phyloP scores from a whole-genome alignment of 2,113 vertebrate genomes.

The Cephalophus harveyi region DNA sequence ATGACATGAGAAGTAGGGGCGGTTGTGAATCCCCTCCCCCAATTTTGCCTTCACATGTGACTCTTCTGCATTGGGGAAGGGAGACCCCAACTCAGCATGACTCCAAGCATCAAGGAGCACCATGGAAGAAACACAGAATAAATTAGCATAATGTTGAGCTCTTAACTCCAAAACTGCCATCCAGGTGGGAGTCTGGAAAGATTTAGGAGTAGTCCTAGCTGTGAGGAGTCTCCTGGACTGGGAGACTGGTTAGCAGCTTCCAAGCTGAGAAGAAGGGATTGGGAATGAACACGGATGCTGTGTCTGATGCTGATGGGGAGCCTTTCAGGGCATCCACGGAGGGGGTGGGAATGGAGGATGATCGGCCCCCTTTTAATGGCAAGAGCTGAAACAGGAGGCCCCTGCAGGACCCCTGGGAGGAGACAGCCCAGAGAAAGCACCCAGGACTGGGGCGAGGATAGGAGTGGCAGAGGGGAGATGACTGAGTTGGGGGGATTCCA shows the following conservation, averaged over 20 bases:
- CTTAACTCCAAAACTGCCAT: background rate
- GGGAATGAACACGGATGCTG: background rate
- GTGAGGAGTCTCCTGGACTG: background rate
- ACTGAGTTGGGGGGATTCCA: background rate
- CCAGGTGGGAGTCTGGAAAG: background rate
- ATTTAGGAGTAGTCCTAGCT: background rate
- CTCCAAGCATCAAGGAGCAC: background rate
- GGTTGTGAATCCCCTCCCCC: background rate
- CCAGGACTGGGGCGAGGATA: fast-evolving
- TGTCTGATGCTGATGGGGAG: background rate
- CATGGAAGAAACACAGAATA: background rate
- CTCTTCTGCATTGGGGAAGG: background rate
- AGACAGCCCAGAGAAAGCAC: background rate
- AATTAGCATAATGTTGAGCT: background rate
- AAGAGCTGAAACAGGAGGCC: background rate
- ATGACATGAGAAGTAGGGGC: background rate
- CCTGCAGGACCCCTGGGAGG: background rate
- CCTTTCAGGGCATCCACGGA: background rate
- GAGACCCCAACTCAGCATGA: background rate
- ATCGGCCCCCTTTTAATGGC: fast-evolving
- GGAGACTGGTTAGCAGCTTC: background rate
- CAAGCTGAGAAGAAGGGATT: background rate
- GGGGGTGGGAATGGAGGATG: background rate
- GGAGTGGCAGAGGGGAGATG: background rate
- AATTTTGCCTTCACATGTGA: background rate